Evolutionary conservation across 2,888 invertebrate genomes (phyloP), one percentile per base, ranked within the genome.

Genomic region (Drosophila longiperda): DNA sequence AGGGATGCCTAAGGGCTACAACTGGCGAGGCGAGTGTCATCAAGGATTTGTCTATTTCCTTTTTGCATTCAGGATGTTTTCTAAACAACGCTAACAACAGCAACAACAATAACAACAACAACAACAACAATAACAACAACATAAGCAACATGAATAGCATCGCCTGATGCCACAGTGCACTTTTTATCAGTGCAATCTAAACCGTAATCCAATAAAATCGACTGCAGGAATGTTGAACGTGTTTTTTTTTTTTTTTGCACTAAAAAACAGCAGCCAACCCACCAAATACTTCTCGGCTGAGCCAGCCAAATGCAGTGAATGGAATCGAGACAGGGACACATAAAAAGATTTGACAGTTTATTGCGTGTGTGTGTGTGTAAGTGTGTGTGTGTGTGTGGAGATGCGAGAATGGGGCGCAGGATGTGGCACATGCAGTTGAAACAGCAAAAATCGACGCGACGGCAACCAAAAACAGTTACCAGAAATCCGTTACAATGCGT

Each of bases 181-280:
- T 86, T 84, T 87, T 78, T 81, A 66, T 66, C 71, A 75, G 69
- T 89, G 86, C 89, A 89, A 87, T 87, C 87, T 85, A 89, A 89
- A 89, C 89, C 89, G 80, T 89, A 87, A 89, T 87, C 86, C 88
- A 89, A 90, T 82, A 82, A 84, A 87, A 88, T 89, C 82, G 89
- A 87, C 84, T 87, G 82, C 70, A 78, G 85, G 84, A 87, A 86
- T 86, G 62, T 64, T 58, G 32, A 48, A 26, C 61, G 42, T 49
- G 20, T 67, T 50, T 57, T n/a, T 34, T 9, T 26, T 4, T 29
- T 29, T 29, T 29, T 1, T 23, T 2, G n/a, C 17, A 15, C 32
- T 15, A 45, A 45, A 40, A 45, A 45, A 23, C 15, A 29, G 29
- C 29, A 29, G 29, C 15, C 20, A 45, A 4, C 20, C 15, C 20